Percentiles rank a stretch among this genome's conserved stretches.
Conservation (phyloP, 2,888 invertebrate species). For the Diarsia rubi region DNA sequence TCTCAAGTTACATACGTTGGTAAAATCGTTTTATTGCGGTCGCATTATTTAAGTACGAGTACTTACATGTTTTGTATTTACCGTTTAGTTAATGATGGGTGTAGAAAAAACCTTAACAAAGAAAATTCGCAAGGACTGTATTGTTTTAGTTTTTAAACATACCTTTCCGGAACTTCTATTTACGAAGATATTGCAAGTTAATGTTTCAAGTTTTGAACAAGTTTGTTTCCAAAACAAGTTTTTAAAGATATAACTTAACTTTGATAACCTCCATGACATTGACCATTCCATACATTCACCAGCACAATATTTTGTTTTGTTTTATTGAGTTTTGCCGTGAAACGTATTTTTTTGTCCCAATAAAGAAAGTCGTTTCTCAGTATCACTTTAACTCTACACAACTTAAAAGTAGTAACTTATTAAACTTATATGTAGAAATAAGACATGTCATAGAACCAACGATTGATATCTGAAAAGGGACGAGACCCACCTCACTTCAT, state of each 20-base stretch:
- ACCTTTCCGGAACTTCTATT: too few species aligned
- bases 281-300: background rate
- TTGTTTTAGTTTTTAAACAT: background rate
- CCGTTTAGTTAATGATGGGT: background rate
- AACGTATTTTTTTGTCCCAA: background rate
- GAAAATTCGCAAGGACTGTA: background rate
- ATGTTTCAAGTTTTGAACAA: too few species aligned
- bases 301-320: background rate
- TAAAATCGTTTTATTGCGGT: slow-evolving; percentile 14
- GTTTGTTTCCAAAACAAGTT: background rate
- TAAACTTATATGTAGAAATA: too few species aligned
- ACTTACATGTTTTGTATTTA: too few species aligned
- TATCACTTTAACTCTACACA: background rate
- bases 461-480: background rate
- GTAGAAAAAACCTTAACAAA: background rate
- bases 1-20: slow-evolving; percentile 5
- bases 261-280: background rate
- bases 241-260: background rate
- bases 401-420: too few species aligned
- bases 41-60: background rate
- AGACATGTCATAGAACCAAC: background rate
- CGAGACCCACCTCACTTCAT: background rate
- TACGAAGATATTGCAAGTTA: background rate
- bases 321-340: background rate
- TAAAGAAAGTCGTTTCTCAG: background rate